Percentiles rank a stretch among this genome's conserved stretches.
Conservation (phyloP, 2,888 invertebrate species). For the Catocala sponsa region DNA sequence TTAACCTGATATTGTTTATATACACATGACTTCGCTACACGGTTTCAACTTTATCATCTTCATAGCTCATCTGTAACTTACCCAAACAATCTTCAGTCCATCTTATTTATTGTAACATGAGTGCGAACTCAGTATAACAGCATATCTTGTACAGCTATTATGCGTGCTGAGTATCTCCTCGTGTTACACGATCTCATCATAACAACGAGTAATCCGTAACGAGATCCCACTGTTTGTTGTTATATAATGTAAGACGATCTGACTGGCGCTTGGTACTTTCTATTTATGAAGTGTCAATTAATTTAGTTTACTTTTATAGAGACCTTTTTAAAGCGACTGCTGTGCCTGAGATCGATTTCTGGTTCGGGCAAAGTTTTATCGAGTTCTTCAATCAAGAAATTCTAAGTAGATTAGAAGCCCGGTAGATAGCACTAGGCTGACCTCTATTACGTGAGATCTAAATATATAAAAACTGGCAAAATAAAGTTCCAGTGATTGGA, state of each 20-base stretch:
- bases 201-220: slow-evolving; percentile 21
- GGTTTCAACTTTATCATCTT: no score
- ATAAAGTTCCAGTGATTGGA: no score
- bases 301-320: background rate
- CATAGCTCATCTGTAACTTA: background rate
- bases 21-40: no score
- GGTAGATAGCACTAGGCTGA: no score
- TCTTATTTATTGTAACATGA: slow-evolving; percentile 25
- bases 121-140: slow-evolving; percentile 8
- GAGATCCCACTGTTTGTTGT: slow-evolving; percentile 35
- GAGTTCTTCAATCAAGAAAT: no score
- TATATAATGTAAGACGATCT: slow-evolving; percentile 25
- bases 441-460: no score
- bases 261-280: background rate
- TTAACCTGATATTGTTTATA: no score
- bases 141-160: slow-evolving; percentile 30
- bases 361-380: no score
- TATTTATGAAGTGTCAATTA: background rate
- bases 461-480: no score
- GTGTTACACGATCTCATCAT: slow-evolving; percentile 42
- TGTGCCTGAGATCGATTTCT: no score
- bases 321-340: no score
- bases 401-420: no score
- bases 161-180: slow-evolving; percentile 25
- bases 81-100: slow-evolving; percentile 2